These are phyloP conservation scores for Marronus borbonicus DNA, from an alignment of 2,888 invertebrate genomes.

Conservation along the genomic window DNA sequence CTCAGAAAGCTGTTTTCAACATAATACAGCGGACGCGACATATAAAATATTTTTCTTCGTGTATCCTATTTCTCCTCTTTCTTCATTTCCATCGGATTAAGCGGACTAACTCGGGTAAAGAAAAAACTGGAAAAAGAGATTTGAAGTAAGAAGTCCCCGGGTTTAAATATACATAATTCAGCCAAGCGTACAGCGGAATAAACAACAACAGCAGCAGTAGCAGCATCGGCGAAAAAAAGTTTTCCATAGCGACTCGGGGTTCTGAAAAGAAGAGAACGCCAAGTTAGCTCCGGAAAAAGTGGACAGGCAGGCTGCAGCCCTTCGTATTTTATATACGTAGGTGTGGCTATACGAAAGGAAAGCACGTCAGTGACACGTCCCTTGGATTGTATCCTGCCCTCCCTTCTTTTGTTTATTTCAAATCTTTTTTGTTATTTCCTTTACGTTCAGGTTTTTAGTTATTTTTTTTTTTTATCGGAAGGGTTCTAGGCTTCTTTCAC, in stretches of 20 bases:
- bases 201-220: not conserved
- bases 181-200: conserved; percentile 5
- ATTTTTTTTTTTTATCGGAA: not conserved
- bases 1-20: no score
- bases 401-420: not conserved
- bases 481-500: not conserved
- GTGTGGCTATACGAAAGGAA: not conserved
- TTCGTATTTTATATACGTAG: no score
- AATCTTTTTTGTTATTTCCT: no score
- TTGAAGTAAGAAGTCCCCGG: conserved; percentile 8
- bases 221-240: not conserved
- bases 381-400: not conserved
- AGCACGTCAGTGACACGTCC: conserved; percentile 17
- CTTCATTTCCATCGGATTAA: not conserved
- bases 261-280: not conserved
- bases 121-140: conserved; percentile 7
- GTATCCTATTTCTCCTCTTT: not conserved
- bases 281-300: not conserved
- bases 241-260: not conserved
- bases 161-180: conserved; percentile 33
- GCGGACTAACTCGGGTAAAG: not conserved
- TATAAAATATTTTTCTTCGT: not conserved
- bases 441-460: no score
- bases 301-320: not conserved
- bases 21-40: no score